Base-by-base conservation (phyloP, 1,140 invertebrate genomes). In the Drosophila tropicalis region DNA sequence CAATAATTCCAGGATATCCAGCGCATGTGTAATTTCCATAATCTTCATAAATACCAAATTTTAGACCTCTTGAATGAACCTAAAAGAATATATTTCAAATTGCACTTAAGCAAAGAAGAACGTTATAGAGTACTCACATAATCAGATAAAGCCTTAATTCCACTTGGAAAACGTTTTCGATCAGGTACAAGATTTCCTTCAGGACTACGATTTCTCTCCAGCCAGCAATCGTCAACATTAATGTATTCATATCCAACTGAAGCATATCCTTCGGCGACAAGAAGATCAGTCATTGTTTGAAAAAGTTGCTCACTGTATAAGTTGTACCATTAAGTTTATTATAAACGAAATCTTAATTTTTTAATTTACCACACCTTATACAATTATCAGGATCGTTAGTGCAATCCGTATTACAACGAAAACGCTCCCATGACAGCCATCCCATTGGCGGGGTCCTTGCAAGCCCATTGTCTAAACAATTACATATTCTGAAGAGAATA, bases 11-110 rank as follows among this genome's bases (percentile, higher is more conserved):
- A 13, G 98, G 98, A 92, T 98, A 99, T 6, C 98, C 98, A 3
- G 95, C 97, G 90, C 98, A 99, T 0, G 98, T 99, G 86, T 96
- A 96, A 77, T 96, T 98, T 2, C 98, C 98, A 93, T 96, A 99
- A 92, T 99, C 98, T 92, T 98, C 97, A 91, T 99, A 99, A 70
- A 99, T 98, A 17, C 98, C 98, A 90, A 99, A 97, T 92, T 99
- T 99, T 2, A 99, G 93, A 54, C 97, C 98, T 93, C 96, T 97
- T 6, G 95, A 94, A 93, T 99, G 98, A 76, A 99, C 94, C 98
- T 99, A 17, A 72, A 61, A 51, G 13, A 12, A 29, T 7, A 41
- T 12, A 29, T 29, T 1, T 29, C 5, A 41, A 58, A n/a, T 12
- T 34, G 25, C 51, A 17, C 29, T 2, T 29, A 5, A 29, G 29